Conservation (phyloP, 2,888 invertebrate genomes). For the Spicauda simplicius region DNA sequence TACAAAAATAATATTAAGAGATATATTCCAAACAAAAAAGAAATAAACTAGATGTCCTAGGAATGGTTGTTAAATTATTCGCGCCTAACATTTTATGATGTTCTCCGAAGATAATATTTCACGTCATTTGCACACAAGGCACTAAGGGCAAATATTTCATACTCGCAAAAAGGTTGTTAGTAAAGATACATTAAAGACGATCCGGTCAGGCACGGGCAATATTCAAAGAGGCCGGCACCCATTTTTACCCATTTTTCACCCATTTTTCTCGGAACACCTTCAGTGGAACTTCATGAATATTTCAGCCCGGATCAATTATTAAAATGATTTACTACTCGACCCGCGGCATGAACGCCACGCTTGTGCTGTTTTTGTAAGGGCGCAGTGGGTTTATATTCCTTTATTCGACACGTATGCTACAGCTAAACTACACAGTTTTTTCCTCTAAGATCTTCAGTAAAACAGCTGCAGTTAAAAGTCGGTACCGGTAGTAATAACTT, state of each 20-base stretch:
- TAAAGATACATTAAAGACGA: constrained; percentile 32
- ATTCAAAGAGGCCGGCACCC: constrained; percentile 57
- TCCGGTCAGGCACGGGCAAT: constrained; percentile 64
- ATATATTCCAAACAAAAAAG: no score
- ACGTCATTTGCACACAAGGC: constrained; percentile 32
- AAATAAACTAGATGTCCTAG: not conserved
- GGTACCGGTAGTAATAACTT: not conserved
- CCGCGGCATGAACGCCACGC: constrained; percentile 57
- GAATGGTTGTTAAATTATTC: not conserved
- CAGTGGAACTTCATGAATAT: constrained; percentile 80
- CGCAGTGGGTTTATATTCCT: constrained; percentile 12
- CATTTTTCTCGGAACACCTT: constrained; percentile 71
- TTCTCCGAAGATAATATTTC: constrained; percentile 32
- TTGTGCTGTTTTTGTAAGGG: constrained; percentile 45
- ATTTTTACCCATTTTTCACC: constrained; percentile 66
- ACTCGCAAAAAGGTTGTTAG: constrained; percentile 32
- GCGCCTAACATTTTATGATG: constrained; percentile 16
- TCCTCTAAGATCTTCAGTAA: not conserved
- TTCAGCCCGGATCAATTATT: constrained; percentile 81
- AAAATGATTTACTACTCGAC: constrained; percentile 80
- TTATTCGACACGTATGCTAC: not conserved
- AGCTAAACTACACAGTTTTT: not conserved
- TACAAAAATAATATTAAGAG: no score
- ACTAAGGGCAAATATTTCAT: constrained; percentile 34
- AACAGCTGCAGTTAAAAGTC: not conserved